These are phyloP conservation scores for Dendrocopos noguchii DNA, from an alignment of 2,113 vertebrate species.

Conservation along the genomic window DNA sequence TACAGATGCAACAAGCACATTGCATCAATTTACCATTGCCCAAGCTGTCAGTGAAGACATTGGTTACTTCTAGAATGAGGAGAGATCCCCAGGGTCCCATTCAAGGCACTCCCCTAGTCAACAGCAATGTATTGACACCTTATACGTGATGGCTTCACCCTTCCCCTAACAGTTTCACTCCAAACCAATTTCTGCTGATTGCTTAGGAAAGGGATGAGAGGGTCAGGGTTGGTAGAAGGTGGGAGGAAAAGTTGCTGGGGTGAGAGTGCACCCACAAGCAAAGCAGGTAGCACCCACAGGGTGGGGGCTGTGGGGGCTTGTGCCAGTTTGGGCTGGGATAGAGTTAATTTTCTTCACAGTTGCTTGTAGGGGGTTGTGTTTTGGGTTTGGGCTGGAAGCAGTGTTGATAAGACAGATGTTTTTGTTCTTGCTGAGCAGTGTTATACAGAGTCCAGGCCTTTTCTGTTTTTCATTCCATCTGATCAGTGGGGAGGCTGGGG, in stretches of 20 bases:
- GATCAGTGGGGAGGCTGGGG: too few species aligned
- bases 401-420: too few species aligned
- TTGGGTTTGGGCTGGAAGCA: too few species aligned
- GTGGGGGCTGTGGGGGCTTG: background rate
- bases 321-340: too few species aligned
- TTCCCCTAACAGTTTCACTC: background rate
- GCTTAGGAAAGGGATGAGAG: background rate
- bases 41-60: background rate
- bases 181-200: background rate
- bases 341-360: too few species aligned
- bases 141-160: background rate
- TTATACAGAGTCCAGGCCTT: too few species aligned
- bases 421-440: too few species aligned
- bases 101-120: background rate
- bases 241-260: background rate
- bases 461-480: too few species aligned
- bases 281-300: background rate
- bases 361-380: too few species aligned
- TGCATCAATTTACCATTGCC: background rate
- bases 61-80: background rate
- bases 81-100: background rate
- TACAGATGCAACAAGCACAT: background rate
- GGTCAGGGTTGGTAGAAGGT: background rate
- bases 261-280: background rate
- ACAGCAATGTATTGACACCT: background rate